Evolutionary conservation across 1,140 invertebrate species (phyloP).

Genomic region (Araneus ventricosus): DNA sequence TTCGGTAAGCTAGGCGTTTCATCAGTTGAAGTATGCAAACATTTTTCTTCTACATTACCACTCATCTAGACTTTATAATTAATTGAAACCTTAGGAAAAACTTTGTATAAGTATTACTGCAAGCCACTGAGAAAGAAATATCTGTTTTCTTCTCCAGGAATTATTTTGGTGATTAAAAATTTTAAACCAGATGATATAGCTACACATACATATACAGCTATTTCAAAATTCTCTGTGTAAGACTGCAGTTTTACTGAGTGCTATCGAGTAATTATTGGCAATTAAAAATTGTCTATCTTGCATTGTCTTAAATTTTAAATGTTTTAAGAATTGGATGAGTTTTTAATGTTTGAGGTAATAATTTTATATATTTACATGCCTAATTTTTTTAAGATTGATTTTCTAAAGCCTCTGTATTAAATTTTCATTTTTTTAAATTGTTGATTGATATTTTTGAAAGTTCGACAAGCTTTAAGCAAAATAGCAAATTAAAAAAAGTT

Average conservation of each 20-base stretch:
- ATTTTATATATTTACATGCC: too few relatives aligned
- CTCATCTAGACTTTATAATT: constrained; percentile 79
- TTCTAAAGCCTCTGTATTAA: too few relatives aligned
- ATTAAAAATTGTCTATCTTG: too few relatives aligned
- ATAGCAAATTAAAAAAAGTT: too few relatives aligned
- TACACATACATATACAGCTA: constrained; percentile 54
- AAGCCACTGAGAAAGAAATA: neutral
- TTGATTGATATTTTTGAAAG: too few relatives aligned
- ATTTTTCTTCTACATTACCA: too few relatives aligned
- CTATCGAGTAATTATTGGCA: neutral
- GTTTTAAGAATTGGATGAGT: too few relatives aligned
- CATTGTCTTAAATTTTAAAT: too few relatives aligned
- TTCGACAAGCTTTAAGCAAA: too few relatives aligned
- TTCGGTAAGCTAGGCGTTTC: constrained; percentile 82
- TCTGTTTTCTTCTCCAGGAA: constrained; percentile 21
- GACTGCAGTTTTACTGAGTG: neutral
- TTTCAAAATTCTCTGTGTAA: constrained; percentile 60
- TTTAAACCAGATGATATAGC: constrained; percentile 14
- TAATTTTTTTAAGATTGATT: too few relatives aligned
- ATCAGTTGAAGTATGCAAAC: constrained; percentile 74
- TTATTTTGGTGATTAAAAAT: neutral
- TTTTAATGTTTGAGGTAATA: too few relatives aligned
- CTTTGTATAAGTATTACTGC: constrained; percentile 77
- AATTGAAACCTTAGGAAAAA: constrained; percentile 80
- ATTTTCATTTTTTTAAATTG: too few relatives aligned